Percentiles rank a stretch among this genome's conserved stretches.
phyloP scores from a whole-genome alignment of 2,888 invertebrate species.

The Ectemnius continuus region DNA sequence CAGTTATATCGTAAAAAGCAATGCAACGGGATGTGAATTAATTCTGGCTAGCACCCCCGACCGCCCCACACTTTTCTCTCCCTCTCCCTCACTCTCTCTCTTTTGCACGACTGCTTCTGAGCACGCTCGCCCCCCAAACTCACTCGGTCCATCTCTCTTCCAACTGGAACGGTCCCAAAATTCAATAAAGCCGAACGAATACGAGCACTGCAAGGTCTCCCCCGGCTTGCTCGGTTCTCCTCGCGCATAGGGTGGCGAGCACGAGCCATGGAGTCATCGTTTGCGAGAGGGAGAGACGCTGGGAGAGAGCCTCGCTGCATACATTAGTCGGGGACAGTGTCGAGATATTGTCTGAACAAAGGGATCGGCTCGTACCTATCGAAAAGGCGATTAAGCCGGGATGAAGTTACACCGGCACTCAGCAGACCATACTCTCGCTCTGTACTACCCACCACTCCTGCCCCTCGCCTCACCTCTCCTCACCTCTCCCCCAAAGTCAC shows the following conservation, averaged over 20 bases:
- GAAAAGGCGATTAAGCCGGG: constrained; percentile 69
- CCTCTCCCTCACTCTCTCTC: constrained; percentile 38
- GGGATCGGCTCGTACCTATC: constrained; percentile 67
- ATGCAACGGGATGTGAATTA: constrained; percentile 76
- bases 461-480: no score
- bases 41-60: constrained; percentile 70
- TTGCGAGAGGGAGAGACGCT: constrained; percentile 35
- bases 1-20: constrained; percentile 78
- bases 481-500: neutral
- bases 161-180: constrained; percentile 75
- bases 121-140: constrained; percentile 8
- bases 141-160: constrained; percentile 39
- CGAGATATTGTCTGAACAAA: constrained; percentile 69
- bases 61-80: constrained; percentile 36
- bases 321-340: constrained; percentile 69
- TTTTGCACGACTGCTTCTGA: constrained; percentile 40
- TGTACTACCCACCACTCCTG: neutral
- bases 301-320: constrained; percentile 63
- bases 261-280: constrained; percentile 70
- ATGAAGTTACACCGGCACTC: constrained; percentile 57
- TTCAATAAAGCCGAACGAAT: constrained; percentile 77
- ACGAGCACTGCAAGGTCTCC: constrained; percentile 55
- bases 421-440: neutral
- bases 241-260: constrained; percentile 63
- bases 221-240: constrained; percentile 48